Evolutionary conservation across 2,888 invertebrate species (phyloP), one percentile per base, ranked within the genome.

Genomic region (Lasioglossum marginatum): DNA sequence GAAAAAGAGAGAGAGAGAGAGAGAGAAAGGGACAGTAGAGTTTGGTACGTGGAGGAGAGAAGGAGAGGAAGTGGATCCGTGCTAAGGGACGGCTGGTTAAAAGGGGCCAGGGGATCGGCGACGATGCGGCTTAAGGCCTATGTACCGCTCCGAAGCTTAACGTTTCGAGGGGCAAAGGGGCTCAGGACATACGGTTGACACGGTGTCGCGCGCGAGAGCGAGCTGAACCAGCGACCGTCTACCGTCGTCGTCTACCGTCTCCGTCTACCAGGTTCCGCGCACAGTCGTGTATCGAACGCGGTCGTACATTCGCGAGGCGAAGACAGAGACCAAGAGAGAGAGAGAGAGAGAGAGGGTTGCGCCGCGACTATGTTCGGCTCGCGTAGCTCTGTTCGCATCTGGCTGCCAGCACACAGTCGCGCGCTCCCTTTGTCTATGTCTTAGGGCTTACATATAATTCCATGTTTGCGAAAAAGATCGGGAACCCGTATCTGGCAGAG

Each of bases 371-470:
- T 19, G 66, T 45, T 77, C 66, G 40, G 27, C 78, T 71, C 75
- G 71, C 70, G 48, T 48, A 8, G 40, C 70, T 70, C 68, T 68
- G 68, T 23, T 66, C 48, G 72, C 78, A 48, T 72, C 63, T 70
- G 68, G 79, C 40, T 71, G 52, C 68, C 48, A 70, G 63, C 83
- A 72, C 83, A 63, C 75, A 60, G 43, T 66, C 78, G 66, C 43
- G 77, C 82, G 45, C 48, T 89, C 85, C 94, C 93, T 95, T 95
- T 95, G 95, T 95, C 95, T 94, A 93, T 94, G 95, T 94, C 95
- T 96, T 96, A 96, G 96, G 96, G 96, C 96, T 96, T 96, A 96
- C 96, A 96, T 96, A 95, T 96, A 96, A 96, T 96, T 96, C 96
- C 96, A 95, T 96, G 95, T 96, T 96, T 96, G 96, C 96, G 96